Evolutionary conservation across 2,113 vertebrate genomes (phyloP).

Genomic region (Malurus cyaneus): DNA sequence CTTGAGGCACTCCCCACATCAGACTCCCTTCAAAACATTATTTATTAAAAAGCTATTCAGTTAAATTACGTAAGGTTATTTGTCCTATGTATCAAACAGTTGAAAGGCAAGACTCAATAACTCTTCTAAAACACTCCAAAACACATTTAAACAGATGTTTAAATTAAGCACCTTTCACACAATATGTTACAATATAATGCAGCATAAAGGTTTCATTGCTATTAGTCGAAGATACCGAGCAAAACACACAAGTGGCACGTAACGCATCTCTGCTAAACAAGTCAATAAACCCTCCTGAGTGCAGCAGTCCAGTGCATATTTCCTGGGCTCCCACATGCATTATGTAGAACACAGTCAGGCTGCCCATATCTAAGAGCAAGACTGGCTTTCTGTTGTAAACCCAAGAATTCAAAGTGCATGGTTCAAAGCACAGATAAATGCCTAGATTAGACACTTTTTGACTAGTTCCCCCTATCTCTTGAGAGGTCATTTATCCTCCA

Average conservation of each 20-base stretch:
- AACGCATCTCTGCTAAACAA: background rate
- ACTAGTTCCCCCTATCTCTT: background rate
- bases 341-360: background rate
- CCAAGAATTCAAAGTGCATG: background rate
- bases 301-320: background rate
- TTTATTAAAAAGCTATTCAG: background rate
- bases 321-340: background rate
- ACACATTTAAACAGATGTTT: background rate
- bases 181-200: background rate
- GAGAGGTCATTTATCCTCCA: background rate
- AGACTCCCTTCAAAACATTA: background rate
- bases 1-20: background rate
- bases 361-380: background rate
- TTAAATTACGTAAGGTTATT: background rate
- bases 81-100: background rate
- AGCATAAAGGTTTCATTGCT: background rate
- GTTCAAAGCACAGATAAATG: constrained; percentile 28
- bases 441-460: background rate
- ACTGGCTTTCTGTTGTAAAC: background rate
- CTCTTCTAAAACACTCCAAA: background rate
- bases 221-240: background rate
- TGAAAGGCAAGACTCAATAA: background rate
- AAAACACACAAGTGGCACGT: background rate
- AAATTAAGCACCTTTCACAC: background rate
- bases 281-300: background rate